Evolutionary conservation across 2,888 invertebrate genomes (phyloP).

Genomic region (Limnephilus rhombicus): DNA sequence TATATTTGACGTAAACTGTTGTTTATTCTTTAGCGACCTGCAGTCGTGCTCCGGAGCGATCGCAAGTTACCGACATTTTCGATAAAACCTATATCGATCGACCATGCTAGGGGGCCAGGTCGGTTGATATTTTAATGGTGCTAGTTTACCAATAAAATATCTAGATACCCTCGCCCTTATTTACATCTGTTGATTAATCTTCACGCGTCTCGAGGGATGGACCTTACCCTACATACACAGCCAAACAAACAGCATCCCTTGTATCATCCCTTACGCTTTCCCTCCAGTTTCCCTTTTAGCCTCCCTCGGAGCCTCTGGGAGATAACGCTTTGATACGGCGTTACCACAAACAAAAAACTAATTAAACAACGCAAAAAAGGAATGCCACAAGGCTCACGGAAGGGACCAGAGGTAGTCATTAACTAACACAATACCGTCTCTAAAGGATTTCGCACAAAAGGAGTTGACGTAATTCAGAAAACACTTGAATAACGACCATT

Average conservation of each 20-base stretch:
- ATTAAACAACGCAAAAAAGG: not conserved
- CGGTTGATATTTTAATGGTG: not conserved
- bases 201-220: not conserved
- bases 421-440: not conserved
- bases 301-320: not conserved
- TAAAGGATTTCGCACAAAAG: not conserved
- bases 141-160: slow-evolving; percentile 9
- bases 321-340: not conserved
- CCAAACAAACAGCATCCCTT: not conserved
- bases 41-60: too few species aligned
- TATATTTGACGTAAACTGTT: too few species aligned
- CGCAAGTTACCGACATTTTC: too few species aligned
- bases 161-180: not conserved
- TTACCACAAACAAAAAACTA: not conserved
- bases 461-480: not conserved
- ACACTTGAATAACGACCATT: too few species aligned
- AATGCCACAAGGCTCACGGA: not conserved
- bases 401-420: not conserved
- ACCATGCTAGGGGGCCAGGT: too few species aligned
- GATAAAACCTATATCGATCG: too few species aligned
- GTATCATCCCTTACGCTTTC: not conserved
- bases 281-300: not conserved
- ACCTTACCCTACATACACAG: not conserved
- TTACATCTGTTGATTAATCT: slow-evolving; percentile 5
- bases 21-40: too few species aligned